A percentile compares a stretch with the other conserved stretches of the same genome.
These are phyloP conservation scores for Schizothorax lantsangensis DNA, from an alignment of 2,797 vertebrate species.

Conservation along the genomic window DNA sequence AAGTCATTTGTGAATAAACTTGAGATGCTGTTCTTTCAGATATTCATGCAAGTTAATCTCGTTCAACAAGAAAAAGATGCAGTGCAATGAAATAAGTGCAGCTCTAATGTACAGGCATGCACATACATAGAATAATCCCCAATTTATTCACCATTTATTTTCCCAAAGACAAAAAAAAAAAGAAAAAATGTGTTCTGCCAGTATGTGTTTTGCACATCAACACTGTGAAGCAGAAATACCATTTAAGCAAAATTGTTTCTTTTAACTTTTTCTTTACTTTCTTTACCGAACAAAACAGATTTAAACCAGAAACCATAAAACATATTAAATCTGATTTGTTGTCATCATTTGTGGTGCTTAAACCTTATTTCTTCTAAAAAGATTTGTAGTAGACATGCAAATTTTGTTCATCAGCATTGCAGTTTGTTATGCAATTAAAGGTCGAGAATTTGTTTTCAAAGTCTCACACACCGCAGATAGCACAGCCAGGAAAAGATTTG, in stretches of 20 bases:
- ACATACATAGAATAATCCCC: neutral
- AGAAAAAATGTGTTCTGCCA: no score
- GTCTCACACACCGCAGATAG: neutral
- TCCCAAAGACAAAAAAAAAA: no score
- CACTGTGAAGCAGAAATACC: no score
- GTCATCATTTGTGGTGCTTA: neutral
- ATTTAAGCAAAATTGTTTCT: no score
- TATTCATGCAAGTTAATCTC: neutral
- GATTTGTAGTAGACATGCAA: neutral
- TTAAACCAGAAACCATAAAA: neutral
- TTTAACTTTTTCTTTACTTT: no score
- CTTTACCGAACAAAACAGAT: neutral
- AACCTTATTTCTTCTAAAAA: neutral
- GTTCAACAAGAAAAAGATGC: neutral
- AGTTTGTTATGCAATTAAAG: neutral
- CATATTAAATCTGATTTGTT: neutral
- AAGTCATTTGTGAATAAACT: neutral
- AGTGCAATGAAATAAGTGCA: neutral
- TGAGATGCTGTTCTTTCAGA: neutral
- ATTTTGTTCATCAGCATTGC: neutral
- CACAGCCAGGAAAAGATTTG: neutral
- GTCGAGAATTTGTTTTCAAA: neutral
- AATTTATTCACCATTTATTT: no score
- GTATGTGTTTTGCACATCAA: no score
- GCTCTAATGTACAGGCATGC: neutral